Base-by-base conservation (phyloP, 23 tunicate species). In the Styela clava region DNA sequence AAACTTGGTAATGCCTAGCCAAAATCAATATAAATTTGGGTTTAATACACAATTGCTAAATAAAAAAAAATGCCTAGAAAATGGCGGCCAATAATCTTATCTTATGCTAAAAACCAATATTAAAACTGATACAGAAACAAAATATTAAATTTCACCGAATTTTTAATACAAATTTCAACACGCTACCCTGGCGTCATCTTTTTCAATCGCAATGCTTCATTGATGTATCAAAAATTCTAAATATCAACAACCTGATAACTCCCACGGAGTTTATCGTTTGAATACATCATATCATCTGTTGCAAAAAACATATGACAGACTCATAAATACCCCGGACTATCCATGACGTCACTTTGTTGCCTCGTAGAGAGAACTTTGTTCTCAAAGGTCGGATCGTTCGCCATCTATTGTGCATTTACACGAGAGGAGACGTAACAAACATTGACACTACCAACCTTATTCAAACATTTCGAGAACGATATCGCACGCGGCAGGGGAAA, bases 401-500 rank as follows among this genome's bases (percentile, higher is more conserved):
- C 71, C 31, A 67, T 29, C 71, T 29, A 67, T 67, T 67, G 71
- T 67, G 31, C 71, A 67, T 67, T 67, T 29, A 67, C 71, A 67
- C 12, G 31, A 67, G 71, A 25, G 71, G 31, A 27, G 30, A 67
- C 71, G 71, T 67, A 67, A 67, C 71, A 67, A 67, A 67, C 71
- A 67, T 67, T 67, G 71, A 67, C 71, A 67, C 31, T 67, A 29
- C 71, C 12, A 29, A 24, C 31, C 31, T 67, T 67, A 29, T 67
- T 67, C 71, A 67, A 67, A 67, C 71, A 67, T 25, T 25, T 25
- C 30, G 31, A 25, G 71, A 24, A 25, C 71, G 71, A 67, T 67
- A 67, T 27, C 71, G 71, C 71, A 29, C 71, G 22, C 71, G 71
- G n/a, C 71, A 67, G 71, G 71, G 71, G 71, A 67, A 67, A 25